A percentile compares a stretch with the other conserved stretches of the same genome.
Evolutionary conservation across 1,140 invertebrate genomes (phyloP).

Genomic region (Halyomorpha halys): DNA sequence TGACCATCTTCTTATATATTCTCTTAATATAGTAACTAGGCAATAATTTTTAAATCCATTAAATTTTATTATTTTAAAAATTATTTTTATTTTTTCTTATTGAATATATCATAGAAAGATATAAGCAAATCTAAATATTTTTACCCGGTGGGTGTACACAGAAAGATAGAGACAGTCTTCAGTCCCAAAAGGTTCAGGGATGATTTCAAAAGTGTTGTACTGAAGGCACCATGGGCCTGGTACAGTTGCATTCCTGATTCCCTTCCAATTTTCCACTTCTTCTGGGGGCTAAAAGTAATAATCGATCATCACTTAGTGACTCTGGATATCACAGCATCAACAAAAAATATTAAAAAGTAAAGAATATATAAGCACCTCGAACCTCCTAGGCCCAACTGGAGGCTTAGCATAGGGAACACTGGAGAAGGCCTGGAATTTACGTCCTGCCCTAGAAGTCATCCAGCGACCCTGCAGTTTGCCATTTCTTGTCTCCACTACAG

Average conservation of each 20-base stretch:
- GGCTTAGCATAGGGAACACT: slow-evolving; percentile 13
- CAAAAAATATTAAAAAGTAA: too few relatives aligned
- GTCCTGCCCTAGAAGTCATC: slow-evolving; percentile 3
- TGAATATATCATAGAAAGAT: too few relatives aligned
- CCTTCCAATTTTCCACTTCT: slow-evolving; percentile 32
- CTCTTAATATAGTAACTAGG: too few relatives aligned
- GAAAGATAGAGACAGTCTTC: slow-evolving; percentile 18
- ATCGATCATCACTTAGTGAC: not conserved
- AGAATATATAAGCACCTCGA: not conserved
- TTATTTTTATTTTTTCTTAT: too few relatives aligned
- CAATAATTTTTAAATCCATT: not conserved
- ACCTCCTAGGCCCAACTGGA: slow-evolving; percentile 1
- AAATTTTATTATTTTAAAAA: too few relatives aligned
- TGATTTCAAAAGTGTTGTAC: not conserved
- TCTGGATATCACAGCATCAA: too few relatives aligned
- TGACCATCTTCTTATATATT: too few relatives aligned
- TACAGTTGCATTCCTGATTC: slow-evolving; percentile 13
- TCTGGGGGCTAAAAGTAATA: not conserved
- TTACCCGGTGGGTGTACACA: slow-evolving; percentile 13
- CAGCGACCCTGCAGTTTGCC: not conserved
- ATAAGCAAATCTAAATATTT: slow-evolving; percentile 3
- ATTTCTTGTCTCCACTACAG: not conserved
- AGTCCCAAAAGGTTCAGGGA: not conserved
- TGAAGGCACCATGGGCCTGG: slow-evolving; percentile 8
- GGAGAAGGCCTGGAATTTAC: not conserved